Percentiles rank a stretch among this genome's conserved stretches.
Conservation (phyloP, 2,113 vertebrate species). For the Zosterops pallidus region DNA sequence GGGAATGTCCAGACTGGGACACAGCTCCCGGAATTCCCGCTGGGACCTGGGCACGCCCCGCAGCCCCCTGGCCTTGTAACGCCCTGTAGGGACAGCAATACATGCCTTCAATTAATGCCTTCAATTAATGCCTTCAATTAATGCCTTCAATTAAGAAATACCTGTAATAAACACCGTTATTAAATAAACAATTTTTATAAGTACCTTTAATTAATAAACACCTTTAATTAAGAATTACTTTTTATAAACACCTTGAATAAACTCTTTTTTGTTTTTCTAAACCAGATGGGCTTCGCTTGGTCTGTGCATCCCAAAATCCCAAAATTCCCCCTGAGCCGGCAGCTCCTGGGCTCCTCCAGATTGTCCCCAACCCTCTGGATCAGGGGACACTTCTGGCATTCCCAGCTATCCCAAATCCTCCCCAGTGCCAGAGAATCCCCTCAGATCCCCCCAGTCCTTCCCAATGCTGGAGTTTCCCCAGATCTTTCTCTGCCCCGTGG, state of each 20-base stretch:
- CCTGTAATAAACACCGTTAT: not conserved
- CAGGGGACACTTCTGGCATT: not conserved
- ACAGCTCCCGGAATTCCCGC: fast-evolving
- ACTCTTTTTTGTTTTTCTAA: not conserved
- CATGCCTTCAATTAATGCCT: not conserved
- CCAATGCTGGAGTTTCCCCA: too few relatives aligned
- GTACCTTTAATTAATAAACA: not conserved
- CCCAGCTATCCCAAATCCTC: not conserved
- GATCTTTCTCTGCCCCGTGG: too few relatives aligned
- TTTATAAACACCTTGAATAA: not conserved
- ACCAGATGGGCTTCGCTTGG: not conserved
- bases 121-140: not conserved
- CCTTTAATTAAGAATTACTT: not conserved
- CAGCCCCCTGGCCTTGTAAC: not conserved
- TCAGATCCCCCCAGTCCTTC: too few relatives aligned
- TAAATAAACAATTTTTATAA: not conserved
- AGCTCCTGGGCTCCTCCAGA: not conserved
- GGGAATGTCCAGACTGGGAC: fast-evolving
- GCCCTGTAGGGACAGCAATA: not conserved
- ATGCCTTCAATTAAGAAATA: not conserved
- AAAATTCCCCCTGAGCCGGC: fast-evolving
- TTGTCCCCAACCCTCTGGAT: not conserved
- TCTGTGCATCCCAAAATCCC: not conserved
- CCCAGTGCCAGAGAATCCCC: not conserved
- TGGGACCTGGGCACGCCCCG: not conserved